Percentiles rank a stretch among this genome's conserved stretches.
phyloP scores from a whole-genome alignment of 2,888 invertebrate genomes.

The Xanthia togata region DNA sequence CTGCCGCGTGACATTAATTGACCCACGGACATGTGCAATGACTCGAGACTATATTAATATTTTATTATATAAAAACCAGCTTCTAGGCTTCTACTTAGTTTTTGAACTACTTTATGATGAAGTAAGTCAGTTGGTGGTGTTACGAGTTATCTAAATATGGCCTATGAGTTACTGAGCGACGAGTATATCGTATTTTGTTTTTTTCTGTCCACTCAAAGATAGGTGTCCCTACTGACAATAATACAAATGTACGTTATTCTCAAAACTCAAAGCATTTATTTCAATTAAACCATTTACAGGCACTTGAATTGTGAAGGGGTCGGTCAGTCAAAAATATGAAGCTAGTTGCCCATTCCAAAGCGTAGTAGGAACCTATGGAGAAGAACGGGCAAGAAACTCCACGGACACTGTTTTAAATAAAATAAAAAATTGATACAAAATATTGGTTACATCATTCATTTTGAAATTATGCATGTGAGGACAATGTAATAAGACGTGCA shows the following conservation, averaged over 20 bases:
- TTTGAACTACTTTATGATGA: background rate
- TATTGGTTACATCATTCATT: no score
- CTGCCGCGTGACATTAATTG: conserved; percentile 71
- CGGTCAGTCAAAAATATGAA: no score
- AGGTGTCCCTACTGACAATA: background rate
- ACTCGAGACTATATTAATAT: conserved; percentile 46
- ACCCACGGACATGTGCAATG: conserved; percentile 60
- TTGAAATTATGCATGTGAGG: no score
- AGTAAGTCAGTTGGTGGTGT: background rate
- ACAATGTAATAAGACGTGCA: no score
- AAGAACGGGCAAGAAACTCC: no score
- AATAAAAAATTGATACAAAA: no score
- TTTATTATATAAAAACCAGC: conserved; percentile 22
- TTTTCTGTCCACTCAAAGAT: background rate
- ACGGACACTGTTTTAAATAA: no score
- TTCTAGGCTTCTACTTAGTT: conserved; percentile 1
- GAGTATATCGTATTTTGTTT: background rate
- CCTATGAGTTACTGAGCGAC: background rate
- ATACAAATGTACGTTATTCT: background rate
- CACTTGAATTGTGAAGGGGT: no score
- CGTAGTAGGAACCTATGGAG: no score
- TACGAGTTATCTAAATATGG: background rate
- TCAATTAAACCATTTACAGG: no score
- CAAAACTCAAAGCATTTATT: no score
- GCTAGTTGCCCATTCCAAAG: no score